Evolutionary conservation across 2,113 vertebrate genomes (phyloP).

Genomic region (Bujurquina vittata): DNA sequence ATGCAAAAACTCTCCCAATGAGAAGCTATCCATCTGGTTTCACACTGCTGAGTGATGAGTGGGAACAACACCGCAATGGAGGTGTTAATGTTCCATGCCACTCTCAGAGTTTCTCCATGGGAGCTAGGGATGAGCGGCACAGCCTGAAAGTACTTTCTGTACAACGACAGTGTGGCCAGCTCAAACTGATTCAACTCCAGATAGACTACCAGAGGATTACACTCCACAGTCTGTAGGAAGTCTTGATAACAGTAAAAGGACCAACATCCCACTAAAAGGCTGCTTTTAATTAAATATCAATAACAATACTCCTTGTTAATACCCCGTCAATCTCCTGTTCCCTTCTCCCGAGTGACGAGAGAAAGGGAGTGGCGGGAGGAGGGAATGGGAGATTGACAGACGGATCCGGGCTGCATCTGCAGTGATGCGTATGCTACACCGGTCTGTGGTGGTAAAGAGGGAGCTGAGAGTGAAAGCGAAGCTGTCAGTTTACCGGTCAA

Average conservation of each 20-base stretch:
- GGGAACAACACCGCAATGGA: conserved; percentile 58
- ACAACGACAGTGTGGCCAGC: conserved; percentile 34
- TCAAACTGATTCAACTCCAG: conserved; percentile 10
- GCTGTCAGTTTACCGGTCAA: too few species aligned
- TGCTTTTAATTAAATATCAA: not conserved
- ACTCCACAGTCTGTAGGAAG: not conserved
- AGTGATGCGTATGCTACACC: too few species aligned
- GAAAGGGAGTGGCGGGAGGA: too few species aligned
- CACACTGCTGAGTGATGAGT: conserved; percentile 66
- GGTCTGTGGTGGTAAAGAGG: too few species aligned
- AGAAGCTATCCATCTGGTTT: conserved; percentile 69
- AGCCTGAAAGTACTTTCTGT: conserved; percentile 49
- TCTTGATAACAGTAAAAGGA: conserved; percentile 4
- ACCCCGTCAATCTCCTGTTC: too few species aligned
- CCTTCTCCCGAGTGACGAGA: too few species aligned
- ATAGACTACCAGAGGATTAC: not conserved
- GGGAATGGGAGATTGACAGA: too few species aligned
- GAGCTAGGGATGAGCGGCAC: conserved; percentile 37
- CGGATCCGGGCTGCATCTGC: too few species aligned
- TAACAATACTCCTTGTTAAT: too few species aligned
- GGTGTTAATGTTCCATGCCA: conserved; percentile 73
- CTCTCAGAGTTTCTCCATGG: conserved; percentile 53
- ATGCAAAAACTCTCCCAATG: conserved; percentile 23
- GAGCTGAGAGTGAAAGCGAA: too few species aligned
- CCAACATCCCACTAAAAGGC: not conserved